Conservation (phyloP, 1,140 invertebrate genomes). For the Lepidurus apus region DNA sequence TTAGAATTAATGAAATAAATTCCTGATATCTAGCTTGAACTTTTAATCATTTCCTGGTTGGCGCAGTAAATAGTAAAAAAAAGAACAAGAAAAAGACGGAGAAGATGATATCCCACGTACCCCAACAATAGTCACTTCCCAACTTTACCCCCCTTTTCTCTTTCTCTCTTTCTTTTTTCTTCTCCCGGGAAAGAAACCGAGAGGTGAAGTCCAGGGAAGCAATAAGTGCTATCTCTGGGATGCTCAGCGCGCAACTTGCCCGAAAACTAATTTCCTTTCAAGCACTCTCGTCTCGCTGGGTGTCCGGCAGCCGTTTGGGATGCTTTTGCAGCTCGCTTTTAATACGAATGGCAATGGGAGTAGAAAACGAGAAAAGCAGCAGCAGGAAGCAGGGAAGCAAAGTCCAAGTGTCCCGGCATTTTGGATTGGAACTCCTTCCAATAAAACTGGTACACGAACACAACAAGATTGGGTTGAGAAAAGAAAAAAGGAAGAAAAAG, state of each 20-base stretch:
- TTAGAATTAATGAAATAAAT: constrained; percentile 16
- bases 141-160: not conserved
- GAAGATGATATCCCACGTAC: not conserved
- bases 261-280: constrained; percentile 22
- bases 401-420: not conserved
- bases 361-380: not conserved
- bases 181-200: not conserved
- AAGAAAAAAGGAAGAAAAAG: not conserved
- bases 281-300: constrained; percentile 20
- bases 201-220: constrained; percentile 12
- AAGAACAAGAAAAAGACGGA: not conserved
- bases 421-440: constrained; percentile 18
- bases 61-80: not conserved
- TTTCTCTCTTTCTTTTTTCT: too few relatives aligned
- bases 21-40: not conserved
- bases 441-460: constrained; percentile 15
- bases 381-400: not conserved
- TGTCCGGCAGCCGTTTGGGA: constrained; percentile 20
- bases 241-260: constrained; percentile 20
- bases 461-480: not conserved
- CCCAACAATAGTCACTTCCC: not conserved
- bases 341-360: constrained; percentile 18
- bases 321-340: constrained; percentile 21
- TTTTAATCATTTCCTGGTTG: constrained; percentile 11
- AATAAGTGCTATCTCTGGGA: constrained; percentile 21